A percentile compares a stretch with the other conserved stretches of the same genome.
These are phyloP conservation scores for Rhabdornis inornatus DNA, from an alignment of 2,113 vertebrate genomes.

Conservation along the genomic window DNA sequence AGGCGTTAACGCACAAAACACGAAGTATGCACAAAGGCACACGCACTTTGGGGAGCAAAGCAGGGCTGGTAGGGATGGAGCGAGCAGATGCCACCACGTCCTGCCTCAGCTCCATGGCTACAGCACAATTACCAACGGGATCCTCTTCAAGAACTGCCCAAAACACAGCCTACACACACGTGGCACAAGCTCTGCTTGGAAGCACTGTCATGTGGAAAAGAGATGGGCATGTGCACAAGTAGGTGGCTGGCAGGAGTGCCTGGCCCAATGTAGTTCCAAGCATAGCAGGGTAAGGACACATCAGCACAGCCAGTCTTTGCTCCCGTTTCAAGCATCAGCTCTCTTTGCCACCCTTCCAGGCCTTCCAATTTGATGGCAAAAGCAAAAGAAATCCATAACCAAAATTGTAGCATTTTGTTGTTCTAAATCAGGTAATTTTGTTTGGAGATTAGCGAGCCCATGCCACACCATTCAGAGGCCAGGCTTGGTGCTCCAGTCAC, in stretches of 20 bases:
- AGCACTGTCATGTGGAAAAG: neutral
- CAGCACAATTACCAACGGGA: neutral
- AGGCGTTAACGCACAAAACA: neutral
- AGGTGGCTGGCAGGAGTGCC: neutral
- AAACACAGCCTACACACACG: neutral
- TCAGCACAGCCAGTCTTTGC: neutral
- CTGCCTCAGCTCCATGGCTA: neutral
- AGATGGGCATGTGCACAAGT: rapidly evolving
- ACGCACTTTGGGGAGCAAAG: neutral
- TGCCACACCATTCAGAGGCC: neutral
- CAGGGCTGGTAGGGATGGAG: neutral
- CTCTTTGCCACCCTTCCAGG: neutral
- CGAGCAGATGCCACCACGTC: neutral
- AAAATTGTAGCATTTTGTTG: neutral
- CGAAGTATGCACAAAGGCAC: neutral
- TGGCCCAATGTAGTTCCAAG: neutral
- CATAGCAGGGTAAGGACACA: rapidly evolving
- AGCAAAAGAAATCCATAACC: neutral
- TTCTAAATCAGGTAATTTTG: neutral
- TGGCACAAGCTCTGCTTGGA: neutral
- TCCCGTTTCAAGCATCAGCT: rapidly evolving
- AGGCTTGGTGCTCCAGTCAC: neutral
- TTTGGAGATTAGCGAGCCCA: neutral
- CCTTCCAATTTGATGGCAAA: neutral
- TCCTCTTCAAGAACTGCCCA: neutral